These are phyloP conservation scores for Scortum barcoo DNA, from an alignment of 2,113 vertebrate genomes.

Conservation along the genomic window DNA sequence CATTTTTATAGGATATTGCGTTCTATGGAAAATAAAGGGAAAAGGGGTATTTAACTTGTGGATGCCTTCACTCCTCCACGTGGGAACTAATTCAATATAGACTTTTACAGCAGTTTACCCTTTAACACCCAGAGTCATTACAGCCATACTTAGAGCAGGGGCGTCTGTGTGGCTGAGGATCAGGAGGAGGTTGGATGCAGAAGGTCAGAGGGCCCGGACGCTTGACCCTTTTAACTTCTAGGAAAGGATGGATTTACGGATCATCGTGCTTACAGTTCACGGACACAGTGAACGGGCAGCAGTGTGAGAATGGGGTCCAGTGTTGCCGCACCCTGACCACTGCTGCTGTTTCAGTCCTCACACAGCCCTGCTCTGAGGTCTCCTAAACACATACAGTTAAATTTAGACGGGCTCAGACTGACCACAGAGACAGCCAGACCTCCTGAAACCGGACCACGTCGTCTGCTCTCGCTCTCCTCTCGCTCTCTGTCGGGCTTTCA, in stretches of 20 bases:
- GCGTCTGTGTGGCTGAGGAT: neutral
- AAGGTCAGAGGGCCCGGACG: constrained; percentile 27
- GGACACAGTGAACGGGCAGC: constrained; percentile 37
- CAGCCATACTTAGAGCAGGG: constrained; percentile 19
- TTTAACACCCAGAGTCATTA: constrained; percentile 17
- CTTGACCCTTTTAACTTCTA: constrained; percentile 39
- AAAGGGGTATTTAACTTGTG: neutral
- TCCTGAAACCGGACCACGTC: constrained; percentile 42
- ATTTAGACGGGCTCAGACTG: constrained; percentile 62
- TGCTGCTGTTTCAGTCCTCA: constrained; percentile 62
- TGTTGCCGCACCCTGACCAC: constrained; percentile 65
- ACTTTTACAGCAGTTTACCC: neutral
- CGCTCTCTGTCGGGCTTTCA: constrained; percentile 34
- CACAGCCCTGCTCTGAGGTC: constrained; percentile 56
- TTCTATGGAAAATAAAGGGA: neutral
- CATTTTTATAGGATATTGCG: neutral
- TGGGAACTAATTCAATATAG: constrained; percentile 18
- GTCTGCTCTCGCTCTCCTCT: constrained; percentile 19
- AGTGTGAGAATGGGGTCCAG: constrained; percentile 57
- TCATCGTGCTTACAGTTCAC: constrained; percentile 12
- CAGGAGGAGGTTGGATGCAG: neutral
- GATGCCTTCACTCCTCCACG: neutral
- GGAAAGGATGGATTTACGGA: constrained; percentile 43
- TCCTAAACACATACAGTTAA: constrained; percentile 72
- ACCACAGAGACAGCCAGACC: constrained; percentile 63